Conservation (phyloP, 2,888 invertebrate species). For the Smittia aterrima region DNA sequence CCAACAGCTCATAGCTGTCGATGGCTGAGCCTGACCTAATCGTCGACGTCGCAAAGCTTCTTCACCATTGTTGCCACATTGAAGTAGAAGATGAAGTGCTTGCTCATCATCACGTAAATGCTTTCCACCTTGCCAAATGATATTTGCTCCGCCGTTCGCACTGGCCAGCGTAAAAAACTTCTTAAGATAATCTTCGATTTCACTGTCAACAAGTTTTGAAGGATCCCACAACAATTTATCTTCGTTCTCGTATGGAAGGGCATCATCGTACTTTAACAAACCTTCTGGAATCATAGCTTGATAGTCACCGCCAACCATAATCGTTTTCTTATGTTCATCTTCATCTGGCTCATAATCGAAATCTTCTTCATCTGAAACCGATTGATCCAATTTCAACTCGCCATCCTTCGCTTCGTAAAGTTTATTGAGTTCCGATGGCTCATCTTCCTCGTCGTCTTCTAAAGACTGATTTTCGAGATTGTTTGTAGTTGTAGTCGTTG, state of each 20-base stretch:
- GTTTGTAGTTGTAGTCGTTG: conserved; percentile 47
- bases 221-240: conserved; percentile 95
- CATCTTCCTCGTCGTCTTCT: conserved; percentile 46
- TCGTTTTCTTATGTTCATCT: conserved; percentile 79
- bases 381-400: background rate
- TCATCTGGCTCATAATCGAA: conserved; percentile 81
- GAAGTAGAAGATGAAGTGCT: conserved; percentile 83
- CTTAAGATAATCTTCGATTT: conserved; percentile 77
- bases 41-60: conserved; percentile 82
- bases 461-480: conserved; percentile 45
- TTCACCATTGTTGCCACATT: conserved; percentile 93
- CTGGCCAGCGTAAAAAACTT: conserved; percentile 47
- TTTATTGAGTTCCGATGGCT: conserved; percentile 58
- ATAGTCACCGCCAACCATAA: conserved; percentile 78
- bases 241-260: conserved; percentile 91
- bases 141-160: conserved; percentile 50
- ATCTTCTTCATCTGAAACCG: conserved; percentile 62
- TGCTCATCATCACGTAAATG: conserved; percentile 86
- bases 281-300: conserved; percentile 94
- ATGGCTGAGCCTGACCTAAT: conserved; percentile 64
- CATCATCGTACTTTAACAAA: conserved; percentile 87
- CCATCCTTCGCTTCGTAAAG: conserved; percentile 67
- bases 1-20: conserved; percentile 75
- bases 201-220: conserved; percentile 65
- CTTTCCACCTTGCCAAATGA: conserved; percentile 65